phyloP scores from a whole-genome alignment of 2,888 invertebrate species.

The Sesia bembeciformis region DNA sequence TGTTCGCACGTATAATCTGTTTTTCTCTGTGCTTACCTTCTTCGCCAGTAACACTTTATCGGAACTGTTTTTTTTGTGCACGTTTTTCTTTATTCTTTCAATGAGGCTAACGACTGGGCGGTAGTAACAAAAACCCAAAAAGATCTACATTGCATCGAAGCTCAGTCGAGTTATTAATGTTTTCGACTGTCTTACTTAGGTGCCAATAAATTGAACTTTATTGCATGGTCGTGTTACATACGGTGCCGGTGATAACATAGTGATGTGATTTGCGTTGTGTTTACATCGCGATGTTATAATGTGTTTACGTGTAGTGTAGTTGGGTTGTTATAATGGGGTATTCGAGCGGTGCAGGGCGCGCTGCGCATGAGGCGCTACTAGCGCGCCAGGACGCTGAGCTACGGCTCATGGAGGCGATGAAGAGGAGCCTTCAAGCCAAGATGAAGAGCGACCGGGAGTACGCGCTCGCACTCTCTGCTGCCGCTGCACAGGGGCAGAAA shows the following conservation, averaged over 20 bases:
- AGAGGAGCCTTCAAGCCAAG: constrained; percentile 88
- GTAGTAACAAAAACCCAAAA: constrained; percentile 17
- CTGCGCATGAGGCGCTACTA: constrained; percentile 92
- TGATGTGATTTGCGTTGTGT: constrained; percentile 66
- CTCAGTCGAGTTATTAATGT: constrained; percentile 10
- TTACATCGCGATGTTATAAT: constrained; percentile 62
- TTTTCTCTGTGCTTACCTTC: neutral
- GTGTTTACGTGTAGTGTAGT: constrained; percentile 42
- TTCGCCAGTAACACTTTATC: constrained; percentile 16
- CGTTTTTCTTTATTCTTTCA: constrained; percentile 28
- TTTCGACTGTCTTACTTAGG: constrained; percentile 18
- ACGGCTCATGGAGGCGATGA: constrained; percentile 92
- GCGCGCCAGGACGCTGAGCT: constrained; percentile 94
- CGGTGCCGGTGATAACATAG: constrained; percentile 55
- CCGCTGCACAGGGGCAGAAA: constrained; percentile 88
- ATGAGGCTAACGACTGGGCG: constrained; percentile 6
- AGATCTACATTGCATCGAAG: constrained; percentile 10
- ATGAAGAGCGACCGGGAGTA: constrained; percentile 95
- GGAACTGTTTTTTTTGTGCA: constrained; percentile 31
- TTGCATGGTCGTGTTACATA: constrained; percentile 36
- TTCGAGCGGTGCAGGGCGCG: constrained; percentile 89
- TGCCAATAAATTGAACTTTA: constrained; percentile 29
- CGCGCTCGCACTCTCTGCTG: constrained; percentile 86
- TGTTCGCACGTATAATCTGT: constrained; percentile 35
- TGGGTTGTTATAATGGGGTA: constrained; percentile 80